phyloP scores from a whole-genome alignment of 1,140 invertebrate species.

The Hylaeus anthracinus region DNA sequence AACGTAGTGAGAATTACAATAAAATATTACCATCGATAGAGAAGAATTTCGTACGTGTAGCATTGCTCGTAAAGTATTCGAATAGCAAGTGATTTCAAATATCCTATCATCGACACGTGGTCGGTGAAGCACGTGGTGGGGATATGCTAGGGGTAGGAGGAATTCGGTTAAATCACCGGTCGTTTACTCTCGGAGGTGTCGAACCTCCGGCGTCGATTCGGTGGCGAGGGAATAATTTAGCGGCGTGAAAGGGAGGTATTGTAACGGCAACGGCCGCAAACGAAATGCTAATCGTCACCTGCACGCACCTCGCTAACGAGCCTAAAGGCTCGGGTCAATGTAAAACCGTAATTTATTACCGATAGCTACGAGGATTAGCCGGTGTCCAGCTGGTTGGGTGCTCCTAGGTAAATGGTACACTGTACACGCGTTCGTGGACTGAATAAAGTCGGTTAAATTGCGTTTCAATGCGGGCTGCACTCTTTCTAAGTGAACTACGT shows the following conservation, averaged over 20 bases:
- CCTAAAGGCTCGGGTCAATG: conserved; percentile 14
- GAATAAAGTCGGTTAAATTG: conserved; percentile 3
- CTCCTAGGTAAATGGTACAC: conserved; percentile 21
- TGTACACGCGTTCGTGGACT: conserved; percentile 9
- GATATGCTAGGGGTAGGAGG: not conserved
- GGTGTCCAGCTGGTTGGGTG: conserved; percentile 25
- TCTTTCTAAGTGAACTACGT: not conserved
- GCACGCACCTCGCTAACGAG: conserved; percentile 40
- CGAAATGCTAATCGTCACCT: conserved; percentile 46
- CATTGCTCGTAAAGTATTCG: not conserved
- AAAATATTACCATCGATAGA: not conserved
- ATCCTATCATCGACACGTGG: not conserved
- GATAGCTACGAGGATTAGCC: conserved; percentile 31
- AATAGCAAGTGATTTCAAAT: no score
- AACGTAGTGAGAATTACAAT: not conserved
- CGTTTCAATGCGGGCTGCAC: not conserved
- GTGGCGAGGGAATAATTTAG: conserved; percentile 48
- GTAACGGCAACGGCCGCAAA: conserved; percentile 25
- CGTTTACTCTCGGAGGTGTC: conserved; percentile 9
- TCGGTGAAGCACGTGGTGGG: not conserved
- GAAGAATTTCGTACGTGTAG: no score
- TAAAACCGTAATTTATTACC: conserved; percentile 54
- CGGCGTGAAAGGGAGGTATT: conserved; percentile 18
- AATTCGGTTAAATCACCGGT: conserved; percentile 16
- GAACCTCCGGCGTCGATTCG: conserved; percentile 10